phyloP scores from a whole-genome alignment of 2,797 vertebrate genomes.

The Syndactyla subalaris region DNA sequence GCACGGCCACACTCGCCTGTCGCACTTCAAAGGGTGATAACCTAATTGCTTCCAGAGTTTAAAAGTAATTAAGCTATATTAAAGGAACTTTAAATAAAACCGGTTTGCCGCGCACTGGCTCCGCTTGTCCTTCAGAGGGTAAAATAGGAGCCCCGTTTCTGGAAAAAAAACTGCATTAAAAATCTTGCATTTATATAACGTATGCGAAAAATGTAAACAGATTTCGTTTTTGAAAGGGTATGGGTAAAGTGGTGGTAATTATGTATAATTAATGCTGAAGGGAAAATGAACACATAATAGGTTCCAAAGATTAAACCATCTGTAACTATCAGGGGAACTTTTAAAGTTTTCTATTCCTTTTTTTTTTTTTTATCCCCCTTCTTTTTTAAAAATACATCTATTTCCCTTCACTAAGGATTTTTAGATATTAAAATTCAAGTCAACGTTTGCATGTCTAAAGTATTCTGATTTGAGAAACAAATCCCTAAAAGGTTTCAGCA shows the following conservation, averaged over 20 bases:
- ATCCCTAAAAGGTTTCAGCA: neutral
- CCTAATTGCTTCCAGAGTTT: slow-evolving; percentile 80
- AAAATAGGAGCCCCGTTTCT: slow-evolving; percentile 15
- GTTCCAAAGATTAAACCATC: slow-evolving; percentile 76
- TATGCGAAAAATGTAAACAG: slow-evolving; percentile 60
- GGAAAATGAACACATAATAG: slow-evolving; percentile 74
- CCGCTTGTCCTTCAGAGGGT: neutral
- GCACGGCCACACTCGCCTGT: slow-evolving; percentile 20
- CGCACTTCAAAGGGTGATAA: slow-evolving; percentile 76
- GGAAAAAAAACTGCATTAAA: neutral
- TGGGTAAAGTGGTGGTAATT: slow-evolving; percentile 70
- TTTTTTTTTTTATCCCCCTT: neutral
- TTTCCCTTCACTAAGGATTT: slow-evolving; percentile 43
- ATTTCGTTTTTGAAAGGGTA: slow-evolving; percentile 66
- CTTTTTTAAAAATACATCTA: neutral
- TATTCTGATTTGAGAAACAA: neutral
- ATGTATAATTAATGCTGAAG: slow-evolving; percentile 79
- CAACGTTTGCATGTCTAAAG: slow-evolving; percentile 12
- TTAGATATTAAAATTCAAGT: slow-evolving; percentile 29
- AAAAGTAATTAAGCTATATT: slow-evolving; percentile 78
- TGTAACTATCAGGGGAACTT: slow-evolving; percentile 75
- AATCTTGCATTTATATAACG: slow-evolving; percentile 16
- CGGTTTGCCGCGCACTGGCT: slow-evolving; percentile 10
- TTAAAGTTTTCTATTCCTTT: slow-evolving; percentile 54
- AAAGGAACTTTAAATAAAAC: slow-evolving; percentile 40